Base-by-base conservation (phyloP, 1,140 invertebrate species). In the Cephus cinctus region DNA sequence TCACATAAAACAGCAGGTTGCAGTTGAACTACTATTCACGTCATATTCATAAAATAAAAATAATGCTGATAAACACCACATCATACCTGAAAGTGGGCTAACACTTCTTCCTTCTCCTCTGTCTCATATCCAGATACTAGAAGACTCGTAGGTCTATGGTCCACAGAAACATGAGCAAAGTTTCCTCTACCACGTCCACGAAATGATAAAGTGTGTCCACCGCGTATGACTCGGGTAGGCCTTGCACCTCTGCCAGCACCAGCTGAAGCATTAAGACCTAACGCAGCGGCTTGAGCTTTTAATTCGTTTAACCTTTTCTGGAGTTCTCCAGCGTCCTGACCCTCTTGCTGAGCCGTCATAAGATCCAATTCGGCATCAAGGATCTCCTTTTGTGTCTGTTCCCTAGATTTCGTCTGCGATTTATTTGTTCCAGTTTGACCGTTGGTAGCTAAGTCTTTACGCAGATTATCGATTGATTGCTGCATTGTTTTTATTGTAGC, bases 331-430 rank as follows among this genome's bases (percentile, higher is more conserved):
- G 86, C 85, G 54, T 91, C 89, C 52, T 85, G 85, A 0, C 87
- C 87, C 60, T 86, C 85, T 63, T 90, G 87, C 61, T 92, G 86
- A 51, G 88, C 89, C 2, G 85, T 89, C 62, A 92, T 90, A 43
- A 94, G 77, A 69, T 95, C 92, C 54, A 95, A 70, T 72, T 95
- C 92, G 0, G 89, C 88, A 63, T 95, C 92, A 12, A 95, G 71
- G 31, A 95, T 85, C 65, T 94, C 90, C 62, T 88, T 89, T 67
- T 90, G 85, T 0, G 87, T 79, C 71, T 91, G 81, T 52, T 83
- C 82, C 39, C 80, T 77, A 9, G 78, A 81, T 50, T 82, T 83
- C 11, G 56, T 43, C 48, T 78, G 76, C 18, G 67, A 68, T 56
- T 73, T 71, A 14, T 15, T 50, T 12, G 46, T 30, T 9, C 36